Evolutionary conservation across 2,797 vertebrate genomes (phyloP), one percentile per base, ranked within the genome.

Genomic region (Acanthiza pusilla): DNA sequence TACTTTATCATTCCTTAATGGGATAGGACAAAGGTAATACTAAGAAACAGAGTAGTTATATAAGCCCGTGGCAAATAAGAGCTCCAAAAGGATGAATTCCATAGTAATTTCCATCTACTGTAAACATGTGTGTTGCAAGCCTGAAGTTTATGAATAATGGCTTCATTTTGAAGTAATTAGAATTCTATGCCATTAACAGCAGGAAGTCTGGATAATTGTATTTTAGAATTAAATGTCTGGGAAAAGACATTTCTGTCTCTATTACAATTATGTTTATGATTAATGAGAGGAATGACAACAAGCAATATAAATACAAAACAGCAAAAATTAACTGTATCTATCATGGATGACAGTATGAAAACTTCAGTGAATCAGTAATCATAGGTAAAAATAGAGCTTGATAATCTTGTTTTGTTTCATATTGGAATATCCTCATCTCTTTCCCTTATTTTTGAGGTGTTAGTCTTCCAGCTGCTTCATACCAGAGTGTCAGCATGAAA

Each of bases 101-200:
- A 34, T 90, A 94, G 88, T 91, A 94, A 95, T 93, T 83, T 68
- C 51, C 54, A 84, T 94, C 78, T 93, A 93, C 71, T 94, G 89
- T 97, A 98, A 98, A 97, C 92, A 97, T 36, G 29, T 93, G 45
- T 96, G 87, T 80, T 93, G 78, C 70, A 96, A 88, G 23, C 74
- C 79, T 78, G 71, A 95, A 87, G 67, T 97, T 97, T 96, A 96
- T 98, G 96, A 98, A 97, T 97, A 97, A 98, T 98, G 66, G 42
- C 63, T 97, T 98, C 89, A 98, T 98, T 98, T 97, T 96, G 85
- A 97, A 97, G 96, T 97, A 98, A 98, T 98, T 98, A 98, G 96
- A 91, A 97, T 97, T 96, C 95, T 95, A 61, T 97, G 88, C 71
- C 90, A 97, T 97, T 98, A 98, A 95, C 97, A 97, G 95, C 86